These are phyloP conservation scores for Palythoa caribaeorum DNA, from an alignment of 92 coral and sea anemone species.

Conservation along the genomic window DNA sequence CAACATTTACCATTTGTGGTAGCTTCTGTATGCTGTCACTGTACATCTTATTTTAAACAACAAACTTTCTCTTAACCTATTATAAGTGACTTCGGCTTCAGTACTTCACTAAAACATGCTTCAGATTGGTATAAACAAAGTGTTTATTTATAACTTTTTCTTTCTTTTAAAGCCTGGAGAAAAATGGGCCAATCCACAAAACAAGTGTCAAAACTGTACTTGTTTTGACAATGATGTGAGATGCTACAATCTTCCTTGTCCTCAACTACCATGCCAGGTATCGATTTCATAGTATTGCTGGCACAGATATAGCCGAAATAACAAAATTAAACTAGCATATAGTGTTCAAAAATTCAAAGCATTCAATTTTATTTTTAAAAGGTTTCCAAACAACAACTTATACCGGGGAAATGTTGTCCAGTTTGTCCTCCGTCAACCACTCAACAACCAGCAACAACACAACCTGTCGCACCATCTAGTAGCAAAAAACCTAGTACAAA, in stretches of 20 bases:
- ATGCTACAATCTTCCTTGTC: constrained; percentile 63
- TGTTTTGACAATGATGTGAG: constrained; percentile 66
- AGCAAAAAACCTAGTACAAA: not conserved
- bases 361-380: not conserved
- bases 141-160: not conserved
- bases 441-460: constrained; percentile 13
- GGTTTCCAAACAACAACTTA: constrained; percentile 48
- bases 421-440: constrained; percentile 48
- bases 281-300: not conserved
- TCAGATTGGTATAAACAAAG: too few species aligned
- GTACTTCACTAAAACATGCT: too few species aligned
- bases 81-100: too few species aligned
- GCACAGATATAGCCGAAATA: not conserved
- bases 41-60: too few species aligned
- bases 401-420: constrained; percentile 57
- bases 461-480: not conserved
- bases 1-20: too few species aligned
- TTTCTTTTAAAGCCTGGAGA: constrained; percentile 62
- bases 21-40: too few species aligned
- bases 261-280: constrained; percentile 58
- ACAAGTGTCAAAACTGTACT: constrained; percentile 67
- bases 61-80: too few species aligned
- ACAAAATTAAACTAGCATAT: not conserved
- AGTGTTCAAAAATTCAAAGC: not conserved
- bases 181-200: constrained; percentile 56